These are phyloP conservation scores for Vidua macroura DNA, from an alignment of 2,113 vertebrate genomes.

Conservation along the genomic window DNA sequence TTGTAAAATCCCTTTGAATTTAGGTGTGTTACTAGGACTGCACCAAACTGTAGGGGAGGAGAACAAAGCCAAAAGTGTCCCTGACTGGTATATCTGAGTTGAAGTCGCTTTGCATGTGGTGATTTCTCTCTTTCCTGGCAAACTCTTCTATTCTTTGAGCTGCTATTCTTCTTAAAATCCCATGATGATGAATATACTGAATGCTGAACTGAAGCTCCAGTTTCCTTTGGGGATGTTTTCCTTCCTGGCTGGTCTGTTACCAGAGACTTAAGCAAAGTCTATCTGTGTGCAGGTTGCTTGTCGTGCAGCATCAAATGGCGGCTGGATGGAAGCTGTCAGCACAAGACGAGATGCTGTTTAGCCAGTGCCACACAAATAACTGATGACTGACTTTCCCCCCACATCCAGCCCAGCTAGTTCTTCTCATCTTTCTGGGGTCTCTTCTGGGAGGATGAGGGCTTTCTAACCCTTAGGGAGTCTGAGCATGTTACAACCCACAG, in stretches of 20 bases:
- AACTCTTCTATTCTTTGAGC: not conserved
- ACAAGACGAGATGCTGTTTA: not conserved
- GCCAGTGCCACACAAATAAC: not conserved
- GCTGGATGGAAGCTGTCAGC: not conserved
- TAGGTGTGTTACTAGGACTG: not conserved
- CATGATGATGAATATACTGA: conserved; percentile 7
- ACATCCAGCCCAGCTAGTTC: not conserved
- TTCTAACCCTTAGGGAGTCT: not conserved
- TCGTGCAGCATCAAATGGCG: not conserved
- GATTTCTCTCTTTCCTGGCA: conserved; percentile 35
- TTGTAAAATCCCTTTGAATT: not conserved
- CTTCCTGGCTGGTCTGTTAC: not conserved
- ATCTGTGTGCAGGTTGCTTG: not conserved
- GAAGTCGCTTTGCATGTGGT: conserved; percentile 13
- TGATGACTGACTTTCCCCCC: not conserved
- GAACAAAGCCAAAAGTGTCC: not conserved
- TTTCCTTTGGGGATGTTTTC: conserved; percentile 5
- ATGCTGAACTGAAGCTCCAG: conserved; percentile 26
- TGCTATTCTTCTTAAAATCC: conserved; percentile 44
- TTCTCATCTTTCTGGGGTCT: accelerated
- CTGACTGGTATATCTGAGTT: not conserved
- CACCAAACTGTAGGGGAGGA: not conserved
- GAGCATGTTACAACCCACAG: not conserved
- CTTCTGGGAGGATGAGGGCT: not conserved
- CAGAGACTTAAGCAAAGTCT: not conserved